Evolutionary conservation across 2,113 vertebrate species (phyloP).

Genomic region (Myodes glareolus): DNA sequence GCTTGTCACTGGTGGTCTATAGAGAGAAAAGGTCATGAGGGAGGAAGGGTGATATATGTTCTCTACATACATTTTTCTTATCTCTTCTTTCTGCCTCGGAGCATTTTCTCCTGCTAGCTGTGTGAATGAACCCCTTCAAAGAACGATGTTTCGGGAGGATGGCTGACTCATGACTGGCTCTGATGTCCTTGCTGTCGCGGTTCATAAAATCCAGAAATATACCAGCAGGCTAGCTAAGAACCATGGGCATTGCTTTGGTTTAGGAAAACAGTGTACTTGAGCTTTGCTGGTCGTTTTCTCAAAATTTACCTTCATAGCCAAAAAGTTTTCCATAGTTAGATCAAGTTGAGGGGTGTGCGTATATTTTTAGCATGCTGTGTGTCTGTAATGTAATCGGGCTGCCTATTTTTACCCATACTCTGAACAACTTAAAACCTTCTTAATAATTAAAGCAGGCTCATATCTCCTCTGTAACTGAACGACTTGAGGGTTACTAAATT

Average conservation of each 20-base stretch:
- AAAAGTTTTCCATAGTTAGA: slow-evolving; percentile 59
- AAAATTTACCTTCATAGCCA: slow-evolving; percentile 47
- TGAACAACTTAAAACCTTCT: slow-evolving; percentile 73
- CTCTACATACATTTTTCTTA: not conserved
- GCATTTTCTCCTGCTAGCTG: not conserved
- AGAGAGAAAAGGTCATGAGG: not conserved
- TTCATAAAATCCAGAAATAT: not conserved
- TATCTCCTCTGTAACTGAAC: slow-evolving; percentile 45
- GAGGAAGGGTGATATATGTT: not conserved
- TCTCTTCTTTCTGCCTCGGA: slow-evolving; percentile 22
- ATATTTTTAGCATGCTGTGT: slow-evolving; percentile 42
- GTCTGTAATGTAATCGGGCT: slow-evolving; percentile 58
- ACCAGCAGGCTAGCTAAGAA: not conserved
- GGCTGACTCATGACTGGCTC: slow-evolving; percentile 46
- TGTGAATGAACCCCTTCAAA: slow-evolving; percentile 24
- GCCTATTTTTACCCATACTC: slow-evolving; percentile 62
- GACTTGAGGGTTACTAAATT: not conserved
- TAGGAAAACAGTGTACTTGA: not conserved
- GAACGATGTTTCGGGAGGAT: slow-evolving; percentile 7
- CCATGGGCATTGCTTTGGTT: slow-evolving; percentile 1
- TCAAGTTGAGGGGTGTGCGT: not conserved
- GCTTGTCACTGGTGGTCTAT: not conserved
- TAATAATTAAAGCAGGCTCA: slow-evolving; percentile 72
- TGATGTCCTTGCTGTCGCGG: slow-evolving; percentile 16
- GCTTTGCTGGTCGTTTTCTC: not conserved